These are phyloP conservation scores for Eupithecia exiguata DNA, from an alignment of 2,888 invertebrate species.

Conservation along the genomic window DNA sequence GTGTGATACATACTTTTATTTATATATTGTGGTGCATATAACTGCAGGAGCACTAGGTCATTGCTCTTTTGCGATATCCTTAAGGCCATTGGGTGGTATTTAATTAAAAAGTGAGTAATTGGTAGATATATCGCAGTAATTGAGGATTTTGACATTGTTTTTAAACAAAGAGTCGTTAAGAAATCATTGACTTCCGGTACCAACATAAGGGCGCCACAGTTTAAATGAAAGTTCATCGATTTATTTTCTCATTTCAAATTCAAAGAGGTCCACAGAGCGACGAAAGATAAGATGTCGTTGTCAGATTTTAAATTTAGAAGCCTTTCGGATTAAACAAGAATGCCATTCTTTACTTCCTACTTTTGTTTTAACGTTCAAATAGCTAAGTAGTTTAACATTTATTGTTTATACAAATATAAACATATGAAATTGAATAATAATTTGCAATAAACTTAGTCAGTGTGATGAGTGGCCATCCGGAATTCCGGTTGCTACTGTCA, in stretches of 20 bases:
- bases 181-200: constrained; percentile 26
- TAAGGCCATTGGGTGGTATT: constrained; percentile 38
- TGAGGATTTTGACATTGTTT: constrained; percentile 26
- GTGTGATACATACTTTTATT: constrained; percentile 26
- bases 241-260: constrained; percentile 11
- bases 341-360: not conserved
- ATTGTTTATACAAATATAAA: constrained; percentile 21
- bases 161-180: constrained; percentile 14
- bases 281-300: not conserved
- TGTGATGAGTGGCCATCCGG: constrained; percentile 31
- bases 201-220: constrained; percentile 14
- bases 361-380: constrained; percentile 10
- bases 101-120: constrained; percentile 30
- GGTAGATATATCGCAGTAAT: constrained; percentile 22
- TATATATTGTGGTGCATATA: constrained; percentile 17
- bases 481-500: constrained; percentile 34
- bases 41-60: constrained; percentile 25
- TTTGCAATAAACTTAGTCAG: constrained; percentile 28
- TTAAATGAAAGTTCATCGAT: constrained; percentile 10
- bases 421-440: constrained; percentile 27
- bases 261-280: not conserved
- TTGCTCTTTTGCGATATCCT: constrained; percentile 44
- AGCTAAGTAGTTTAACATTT: constrained; percentile 9
- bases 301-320: not conserved
- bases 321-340: not conserved